Evolutionary conservation across 2,113 vertebrate species (phyloP).

Genomic region (Brachypodius melanocephalos): DNA sequence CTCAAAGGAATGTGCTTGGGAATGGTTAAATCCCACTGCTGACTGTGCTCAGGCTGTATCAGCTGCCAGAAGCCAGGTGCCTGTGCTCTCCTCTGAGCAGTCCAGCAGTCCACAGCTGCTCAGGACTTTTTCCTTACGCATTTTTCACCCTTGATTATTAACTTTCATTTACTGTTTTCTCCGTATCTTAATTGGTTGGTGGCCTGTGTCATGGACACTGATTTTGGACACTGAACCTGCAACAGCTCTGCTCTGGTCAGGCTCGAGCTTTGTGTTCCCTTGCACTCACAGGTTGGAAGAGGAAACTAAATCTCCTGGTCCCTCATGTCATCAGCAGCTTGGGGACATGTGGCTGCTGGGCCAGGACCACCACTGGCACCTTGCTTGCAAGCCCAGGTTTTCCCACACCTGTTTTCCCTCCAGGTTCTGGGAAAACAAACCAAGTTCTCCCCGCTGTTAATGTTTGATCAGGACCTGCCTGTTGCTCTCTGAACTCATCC

Average conservation of each 20-base stretch:
- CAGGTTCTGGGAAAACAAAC: neutral
- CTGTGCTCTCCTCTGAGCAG: neutral
- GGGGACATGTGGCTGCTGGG: neutral
- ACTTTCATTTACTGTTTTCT: neutral
- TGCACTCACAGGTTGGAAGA: neutral
- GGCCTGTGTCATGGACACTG: neutral
- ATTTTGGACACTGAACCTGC: neutral
- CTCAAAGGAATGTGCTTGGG: neutral
- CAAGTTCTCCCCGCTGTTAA: slow-evolving; percentile 30
- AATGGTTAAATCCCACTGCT: neutral
- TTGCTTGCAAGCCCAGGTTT: accelerated
- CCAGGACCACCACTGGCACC: neutral
- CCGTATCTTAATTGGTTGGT: neutral
- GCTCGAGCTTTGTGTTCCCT: neutral
- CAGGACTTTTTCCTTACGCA: neutral
- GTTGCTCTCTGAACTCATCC: slow-evolving; percentile 50
- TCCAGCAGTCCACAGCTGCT: neutral
- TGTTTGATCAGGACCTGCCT: slow-evolving; percentile 60
- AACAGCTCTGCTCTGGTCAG: accelerated
- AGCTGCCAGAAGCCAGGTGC: accelerated
- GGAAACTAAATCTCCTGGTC: neutral
- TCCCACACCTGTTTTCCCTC: neutral
- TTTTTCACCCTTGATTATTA: neutral
- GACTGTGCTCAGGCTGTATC: neutral
- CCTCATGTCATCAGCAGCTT: neutral